These are phyloP conservation scores for Poeciliopsis paucimaculata DNA, from an alignment of 2,797 vertebrate species.

Conservation along the genomic window DNA sequence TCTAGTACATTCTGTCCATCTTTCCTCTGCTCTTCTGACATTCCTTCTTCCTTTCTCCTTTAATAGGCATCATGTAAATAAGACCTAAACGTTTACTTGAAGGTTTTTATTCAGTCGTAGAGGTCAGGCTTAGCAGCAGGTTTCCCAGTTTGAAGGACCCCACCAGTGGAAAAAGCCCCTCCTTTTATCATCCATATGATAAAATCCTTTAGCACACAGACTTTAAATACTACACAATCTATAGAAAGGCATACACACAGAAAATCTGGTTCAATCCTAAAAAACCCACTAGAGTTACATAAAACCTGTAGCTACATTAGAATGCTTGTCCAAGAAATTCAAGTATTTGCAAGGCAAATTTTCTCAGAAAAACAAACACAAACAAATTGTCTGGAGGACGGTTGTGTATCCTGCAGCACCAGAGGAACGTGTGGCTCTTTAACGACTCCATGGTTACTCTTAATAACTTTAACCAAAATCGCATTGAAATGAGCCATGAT, in stretches of 20 bases:
- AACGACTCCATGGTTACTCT: background rate
- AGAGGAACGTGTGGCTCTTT: background rate
- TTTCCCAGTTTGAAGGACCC: conserved; percentile 28
- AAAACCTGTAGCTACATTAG: background rate
- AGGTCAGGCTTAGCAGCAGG: conserved; percentile 26
- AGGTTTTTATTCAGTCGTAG: conserved; percentile 10
- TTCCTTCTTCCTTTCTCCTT: background rate
- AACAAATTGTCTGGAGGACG: background rate
- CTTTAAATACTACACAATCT: conserved; percentile 66
- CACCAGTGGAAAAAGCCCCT: conserved; percentile 46
- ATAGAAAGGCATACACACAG: conserved; percentile 33
- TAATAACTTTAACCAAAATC: background rate
- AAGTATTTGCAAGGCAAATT: background rate
- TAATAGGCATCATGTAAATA: conserved; percentile 7
- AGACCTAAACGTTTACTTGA: background rate
- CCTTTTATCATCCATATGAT: conserved; percentile 48
- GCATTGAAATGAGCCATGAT: background rate
- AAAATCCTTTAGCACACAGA: conserved; percentile 49
- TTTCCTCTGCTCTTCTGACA: background rate
- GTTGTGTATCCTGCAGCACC: background rate
- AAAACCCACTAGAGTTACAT: background rate
- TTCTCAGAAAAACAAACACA: background rate
- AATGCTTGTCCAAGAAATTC: background rate
- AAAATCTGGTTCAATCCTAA: background rate
- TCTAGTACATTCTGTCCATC: background rate